Evolutionary conservation across 2,113 vertebrate genomes (phyloP), one percentile per base, ranked within the genome.

Genomic region (Ailurus styani): DNA sequence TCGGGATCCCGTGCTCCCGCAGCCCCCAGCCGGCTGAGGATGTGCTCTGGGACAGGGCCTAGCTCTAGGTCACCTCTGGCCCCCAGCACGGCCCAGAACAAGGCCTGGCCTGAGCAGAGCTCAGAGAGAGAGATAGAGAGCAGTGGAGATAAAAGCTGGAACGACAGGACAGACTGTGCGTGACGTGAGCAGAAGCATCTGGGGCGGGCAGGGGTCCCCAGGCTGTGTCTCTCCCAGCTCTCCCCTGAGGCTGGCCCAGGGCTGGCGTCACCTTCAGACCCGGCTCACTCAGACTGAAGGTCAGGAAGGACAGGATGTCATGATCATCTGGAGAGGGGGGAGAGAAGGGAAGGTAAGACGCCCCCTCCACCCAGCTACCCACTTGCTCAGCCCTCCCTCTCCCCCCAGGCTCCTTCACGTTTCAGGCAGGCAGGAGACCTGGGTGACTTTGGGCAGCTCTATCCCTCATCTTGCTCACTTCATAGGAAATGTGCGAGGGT

Each of bases 301-400:
- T 97, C 93, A 98, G 85, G 90, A 98, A 98, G 29, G 98, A 98
- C 66, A 98, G 90, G 62, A 98, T 72, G 27, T 98, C 98, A 2
- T 98, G 98, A 87, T 98, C 96, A 95, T 98, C 98, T 98, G 86
- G 60, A 91, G 62, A 81, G 42, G 14, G 50, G 34, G n/a, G 10
- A 40, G 84, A 52, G 62, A 79, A 86, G 34, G 55, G 62, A n/a
- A 83, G 50, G 25, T 75, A 12, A 94, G 70, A 11, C 13, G 25
- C 18, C 45, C 7, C 29, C 9, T 12, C 7, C 6, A 4, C n/a
- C 42, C 31, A 20, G 57, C 5, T 31, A 29, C n/a, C 37, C 17
- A 14, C 27, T 21, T 34, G n/a, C 23, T 50, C 79, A 55, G 40
- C n/a, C 81, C 31, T 47, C 20, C 15, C 8, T 8, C 23, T 25